phyloP scores from a whole-genome alignment of 2,797 vertebrate species.

The Cyclopterus lumpus region DNA sequence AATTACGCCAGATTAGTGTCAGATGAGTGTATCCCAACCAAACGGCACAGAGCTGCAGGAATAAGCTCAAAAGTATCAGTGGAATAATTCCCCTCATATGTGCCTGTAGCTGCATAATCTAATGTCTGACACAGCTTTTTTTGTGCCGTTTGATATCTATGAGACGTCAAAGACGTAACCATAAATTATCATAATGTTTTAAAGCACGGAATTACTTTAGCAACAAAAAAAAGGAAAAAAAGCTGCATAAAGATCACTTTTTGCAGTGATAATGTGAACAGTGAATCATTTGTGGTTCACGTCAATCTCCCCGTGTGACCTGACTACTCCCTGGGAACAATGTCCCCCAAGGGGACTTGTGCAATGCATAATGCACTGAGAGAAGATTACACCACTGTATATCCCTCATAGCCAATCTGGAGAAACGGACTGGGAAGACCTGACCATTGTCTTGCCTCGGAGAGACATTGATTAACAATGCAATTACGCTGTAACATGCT shows the following conservation, averaged over 20 bases:
- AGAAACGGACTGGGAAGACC: slow-evolving; percentile 74
- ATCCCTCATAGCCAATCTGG: slow-evolving; percentile 75
- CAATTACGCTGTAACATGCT: slow-evolving; percentile 85
- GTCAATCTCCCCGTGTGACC: slow-evolving; percentile 53
- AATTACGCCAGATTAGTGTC: slow-evolving; percentile 72
- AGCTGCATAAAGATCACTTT: slow-evolving; percentile 22
- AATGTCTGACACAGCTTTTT: slow-evolving; percentile 47
- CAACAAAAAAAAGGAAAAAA: not conserved
- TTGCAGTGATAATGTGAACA: slow-evolving; percentile 8
- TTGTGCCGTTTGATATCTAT: slow-evolving; percentile 20
- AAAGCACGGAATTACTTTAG: slow-evolving; percentile 1
- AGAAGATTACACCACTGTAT: slow-evolving; percentile 82
- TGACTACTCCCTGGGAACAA: slow-evolving; percentile 61
- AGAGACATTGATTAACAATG: slow-evolving; percentile 88
- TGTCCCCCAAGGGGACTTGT: slow-evolving; percentile 54
- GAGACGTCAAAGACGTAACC: slow-evolving; percentile 17
- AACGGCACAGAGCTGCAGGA: slow-evolving; percentile 59
- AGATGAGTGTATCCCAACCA: slow-evolving; percentile 60
- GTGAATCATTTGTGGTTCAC: slow-evolving; percentile 27
- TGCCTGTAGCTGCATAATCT: slow-evolving; percentile 55
- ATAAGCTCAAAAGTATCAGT: slow-evolving; percentile 48
- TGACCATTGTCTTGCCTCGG: slow-evolving; percentile 78
- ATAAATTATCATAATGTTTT: slow-evolving; percentile 25
- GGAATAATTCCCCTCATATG: slow-evolving; percentile 52
- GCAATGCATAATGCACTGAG: slow-evolving; percentile 73